Percentiles rank a stretch among this genome's conserved stretches.
Conservation (phyloP, 2,113 vertebrate species). For the Cephalopterus ornatus region DNA sequence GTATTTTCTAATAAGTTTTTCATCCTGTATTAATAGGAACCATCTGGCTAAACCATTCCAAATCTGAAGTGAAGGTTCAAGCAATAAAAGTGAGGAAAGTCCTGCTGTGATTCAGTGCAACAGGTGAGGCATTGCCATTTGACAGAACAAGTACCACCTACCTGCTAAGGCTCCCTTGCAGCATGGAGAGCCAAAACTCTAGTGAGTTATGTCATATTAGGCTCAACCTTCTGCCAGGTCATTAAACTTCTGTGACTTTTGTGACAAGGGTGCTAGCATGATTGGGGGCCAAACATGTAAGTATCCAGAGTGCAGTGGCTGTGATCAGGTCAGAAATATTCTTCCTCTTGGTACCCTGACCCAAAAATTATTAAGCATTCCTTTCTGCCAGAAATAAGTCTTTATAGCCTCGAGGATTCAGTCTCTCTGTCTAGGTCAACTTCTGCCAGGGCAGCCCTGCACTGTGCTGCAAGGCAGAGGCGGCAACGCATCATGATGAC, state of each 20-base stretch:
- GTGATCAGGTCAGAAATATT: conserved; percentile 2
- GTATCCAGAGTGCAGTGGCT: not conserved
- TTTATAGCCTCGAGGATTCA: not conserved
- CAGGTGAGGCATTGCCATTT: fast-evolving
- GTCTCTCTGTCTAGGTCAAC: not conserved
- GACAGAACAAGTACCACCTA: not conserved
- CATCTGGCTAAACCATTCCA: not conserved
- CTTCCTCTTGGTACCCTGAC: not conserved
- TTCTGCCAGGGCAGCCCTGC: not conserved
- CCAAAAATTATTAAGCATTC: not conserved
- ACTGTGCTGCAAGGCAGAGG: not conserved
- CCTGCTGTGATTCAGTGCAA: not conserved
- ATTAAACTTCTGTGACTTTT: not conserved
- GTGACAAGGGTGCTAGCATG: not conserved
- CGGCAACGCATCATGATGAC: fast-evolving
- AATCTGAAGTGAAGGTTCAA: not conserved
- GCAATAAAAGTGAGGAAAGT: not conserved
- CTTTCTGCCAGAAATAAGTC: not conserved
- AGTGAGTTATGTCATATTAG: not conserved
- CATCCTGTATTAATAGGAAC: not conserved
- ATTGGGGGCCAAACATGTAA: not conserved
- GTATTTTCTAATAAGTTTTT: not conserved
- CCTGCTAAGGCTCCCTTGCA: not conserved
- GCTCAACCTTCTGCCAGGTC: not conserved
- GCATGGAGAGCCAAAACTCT: fast-evolving